Conservation (phyloP, 37 sponge, comb jelly and placozoan species). For the Cladorhizidae sp. region DNA sequence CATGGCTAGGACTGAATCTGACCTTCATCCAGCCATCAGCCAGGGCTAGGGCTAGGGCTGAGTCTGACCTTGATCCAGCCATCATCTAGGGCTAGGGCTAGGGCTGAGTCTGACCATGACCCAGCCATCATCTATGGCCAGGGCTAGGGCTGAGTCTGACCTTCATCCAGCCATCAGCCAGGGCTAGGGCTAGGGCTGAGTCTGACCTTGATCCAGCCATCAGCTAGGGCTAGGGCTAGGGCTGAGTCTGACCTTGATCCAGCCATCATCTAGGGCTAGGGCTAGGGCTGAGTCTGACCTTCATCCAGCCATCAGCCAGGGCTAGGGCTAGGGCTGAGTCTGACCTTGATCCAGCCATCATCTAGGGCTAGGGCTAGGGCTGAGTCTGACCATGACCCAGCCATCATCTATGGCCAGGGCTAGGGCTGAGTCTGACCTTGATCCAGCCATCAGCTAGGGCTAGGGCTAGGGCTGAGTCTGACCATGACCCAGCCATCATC, state of each 20-base stretch:
- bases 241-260: constrained; percentile 74
- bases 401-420: constrained; percentile 77
- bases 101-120: constrained; percentile 64
- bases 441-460: constrained; percentile 84
- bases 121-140: constrained; percentile 82
- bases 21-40: constrained; percentile 93
- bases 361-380: no score
- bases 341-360: constrained; percentile 89
- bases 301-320: constrained; percentile 87
- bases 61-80: constrained; percentile 82
- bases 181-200: no score
- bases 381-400: constrained; percentile 74
- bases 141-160: constrained; percentile 36
- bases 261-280: constrained; percentile 79
- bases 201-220: constrained; percentile 86
- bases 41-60: no score
- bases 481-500: constrained; percentile 92
- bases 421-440: constrained; percentile 63
- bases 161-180: constrained; percentile 91
- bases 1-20: constrained; percentile 31
- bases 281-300: constrained; percentile 59
- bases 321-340: no score
- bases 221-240: constrained; percentile 75
- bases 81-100: constrained; percentile 76
- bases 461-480: no score